Evolutionary conservation across 1,140 invertebrate species (phyloP), one percentile per base, ranked within the genome.

Genomic region (Trissolcus basalis): DNA sequence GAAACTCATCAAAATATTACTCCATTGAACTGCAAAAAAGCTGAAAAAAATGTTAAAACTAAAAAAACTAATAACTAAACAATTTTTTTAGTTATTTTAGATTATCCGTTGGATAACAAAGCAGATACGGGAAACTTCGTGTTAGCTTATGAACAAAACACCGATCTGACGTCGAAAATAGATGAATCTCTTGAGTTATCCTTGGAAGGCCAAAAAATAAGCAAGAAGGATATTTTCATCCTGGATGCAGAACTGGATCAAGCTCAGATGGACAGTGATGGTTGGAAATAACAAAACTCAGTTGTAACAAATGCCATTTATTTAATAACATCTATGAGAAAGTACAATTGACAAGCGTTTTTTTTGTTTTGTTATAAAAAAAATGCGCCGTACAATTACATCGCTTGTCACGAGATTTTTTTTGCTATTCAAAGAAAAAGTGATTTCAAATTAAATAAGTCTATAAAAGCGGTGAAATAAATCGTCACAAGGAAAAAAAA

Each of bases 51-150:
- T 7, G 43, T 27, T 27, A 3, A 27, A 27, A 27, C 1, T 1
- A 27, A 27, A 27, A 6, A 1, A 27, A 27, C 19, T 27, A 27
- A 27, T 3, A 27, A 27, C 6, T 27, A 27, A 27, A 27, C 6
- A 3, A 6, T 3, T 59, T 10, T 73, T 71, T 59, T 83, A 93
- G 92, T 93, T 72, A 88, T 93, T 11, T 79, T 93, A 50, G 92
- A 93, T 67, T 82, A 90, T 47, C 89, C 89, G 51, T 60, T 86
- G 15, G 88, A 93, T 79, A 86, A 88, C 36, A 86, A 88, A 44
- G 90, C 90, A 36, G 90, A 92, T 68, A 92, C 91, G 1, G 92
- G 93, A 6, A 86, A 88, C 51, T 94, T 93, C 83, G 91, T 90
- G 70, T 78, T 92, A 8, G 87, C 88, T 10, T 93, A 91, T 82